Base-by-base conservation (phyloP, 2,113 vertebrate species). In the Narcine bancroftii region DNA sequence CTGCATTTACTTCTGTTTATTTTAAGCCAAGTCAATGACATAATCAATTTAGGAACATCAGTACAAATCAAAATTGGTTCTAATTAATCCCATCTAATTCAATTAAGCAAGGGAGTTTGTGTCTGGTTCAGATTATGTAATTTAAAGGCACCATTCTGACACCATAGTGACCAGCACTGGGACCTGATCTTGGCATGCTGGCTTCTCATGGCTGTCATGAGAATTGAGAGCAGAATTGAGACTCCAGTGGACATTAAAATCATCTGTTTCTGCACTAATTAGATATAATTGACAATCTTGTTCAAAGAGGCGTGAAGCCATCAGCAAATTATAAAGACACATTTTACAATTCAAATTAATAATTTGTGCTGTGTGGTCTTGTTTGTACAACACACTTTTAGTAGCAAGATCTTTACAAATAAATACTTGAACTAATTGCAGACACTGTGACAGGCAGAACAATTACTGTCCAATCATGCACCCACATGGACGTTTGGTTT, bases 331-430 rank as follows among this genome's bases (percentile, higher is more conserved):
- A 69, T 71, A 91, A 69, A 66, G 45, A 91, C 42, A 65, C 89
- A 69, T 91, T 42, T 91, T 65, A 71, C 89, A 91, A 91, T 15
- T 71, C 39, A 91, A 91, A 91, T 91, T 71, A 91, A 91, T 71
- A 26, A 71, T 71, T 24, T 69, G 45, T 47, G 19, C 17, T 69
- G 63, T 17, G 50, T 69, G 65, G 6, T 33, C 24, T 87, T 91
- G 89, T 91, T 69, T 69, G 89, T 45, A 69, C 65, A 69, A 21
- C 56, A 45, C 24, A 69, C 17, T 69, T 66, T 65, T 45, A 10
- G 87, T 45, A 69, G 65, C 63, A 66, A 91, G 69, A 47, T 1
- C 1, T 47, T 71, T 71, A 17, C 26, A 69, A 91, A 42, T 66
- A 36, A 89, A 42, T 39, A 19, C 56, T 26, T 53, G 15, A 87